A percentile compares a stretch with the other conserved stretches of the same genome.
These are phyloP conservation scores for Ctenopoma kingsleyae DNA, from an alignment of 2,797 vertebrate genomes.

Conservation along the genomic window DNA sequence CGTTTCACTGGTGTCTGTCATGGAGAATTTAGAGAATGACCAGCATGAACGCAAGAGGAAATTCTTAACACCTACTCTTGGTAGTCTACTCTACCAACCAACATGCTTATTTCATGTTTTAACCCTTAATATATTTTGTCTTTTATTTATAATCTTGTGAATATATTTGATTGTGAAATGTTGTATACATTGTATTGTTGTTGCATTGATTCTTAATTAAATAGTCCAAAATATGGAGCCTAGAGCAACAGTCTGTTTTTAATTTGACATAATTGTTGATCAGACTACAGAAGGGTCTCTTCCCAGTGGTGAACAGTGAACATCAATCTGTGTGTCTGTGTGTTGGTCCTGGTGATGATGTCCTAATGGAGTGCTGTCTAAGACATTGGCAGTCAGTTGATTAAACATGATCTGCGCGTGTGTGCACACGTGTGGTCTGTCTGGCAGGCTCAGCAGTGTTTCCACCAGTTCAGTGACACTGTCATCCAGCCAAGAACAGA, in stretches of 20 bases:
- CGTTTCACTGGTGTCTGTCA: too few species aligned
- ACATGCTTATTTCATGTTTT: not conserved
- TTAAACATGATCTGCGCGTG: constrained; percentile 22
- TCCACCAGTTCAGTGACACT: constrained; percentile 58
- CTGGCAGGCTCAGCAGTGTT: constrained; percentile 49
- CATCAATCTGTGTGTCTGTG: constrained; percentile 3
- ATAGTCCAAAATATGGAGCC: not conserved
- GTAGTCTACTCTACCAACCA: too few species aligned
- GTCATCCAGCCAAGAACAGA: constrained; percentile 51
- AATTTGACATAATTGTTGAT: not conserved
- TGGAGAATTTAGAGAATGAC: too few species aligned
- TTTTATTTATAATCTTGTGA: not conserved
- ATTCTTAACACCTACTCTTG: too few species aligned
- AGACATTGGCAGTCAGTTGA: constrained; percentile 38
- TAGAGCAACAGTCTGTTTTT: not conserved
- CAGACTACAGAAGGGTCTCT: not conserved
- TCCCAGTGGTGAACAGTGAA: not conserved
- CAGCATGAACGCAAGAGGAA: too few species aligned
- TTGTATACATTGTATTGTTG: too few species aligned
- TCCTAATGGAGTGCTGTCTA: constrained; percentile 17
- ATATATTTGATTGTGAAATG: not conserved
- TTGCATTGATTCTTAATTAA: not conserved
- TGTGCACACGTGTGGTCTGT: not conserved
- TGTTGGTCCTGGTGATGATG: constrained; percentile 26
- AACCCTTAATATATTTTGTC: too few species aligned